Conservation (phyloP, 2,888 invertebrate species). For the Parascotia fuliginaria region DNA sequence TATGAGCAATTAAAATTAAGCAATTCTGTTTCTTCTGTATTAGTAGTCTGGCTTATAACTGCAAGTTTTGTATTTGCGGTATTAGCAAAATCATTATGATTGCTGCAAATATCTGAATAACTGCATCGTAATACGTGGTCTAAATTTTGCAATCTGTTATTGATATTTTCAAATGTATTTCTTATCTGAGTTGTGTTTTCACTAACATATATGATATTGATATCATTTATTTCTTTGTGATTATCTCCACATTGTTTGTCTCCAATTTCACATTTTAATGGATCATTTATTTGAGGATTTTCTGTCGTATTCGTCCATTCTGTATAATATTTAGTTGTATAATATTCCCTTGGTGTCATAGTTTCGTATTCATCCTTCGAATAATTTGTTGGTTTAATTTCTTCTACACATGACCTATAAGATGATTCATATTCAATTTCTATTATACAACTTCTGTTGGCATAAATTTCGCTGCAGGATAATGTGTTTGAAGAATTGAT, state of each 20-base stretch:
- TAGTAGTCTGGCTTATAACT: neutral
- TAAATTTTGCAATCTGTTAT: neutral
- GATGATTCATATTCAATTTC: neutral
- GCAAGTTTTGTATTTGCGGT: neutral
- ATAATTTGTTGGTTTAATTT: neutral
- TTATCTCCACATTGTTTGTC: neutral
- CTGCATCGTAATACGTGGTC: neutral
- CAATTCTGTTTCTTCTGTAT: neutral
- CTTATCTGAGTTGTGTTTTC: neutral
- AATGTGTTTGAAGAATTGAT: neutral
- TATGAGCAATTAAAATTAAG: constrained; percentile 3
- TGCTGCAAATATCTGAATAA: neutral
- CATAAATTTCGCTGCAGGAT: neutral
- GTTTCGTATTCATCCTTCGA: neutral
- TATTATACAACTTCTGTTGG: constrained; percentile 5
- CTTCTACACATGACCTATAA: neutral
- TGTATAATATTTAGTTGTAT: no score
- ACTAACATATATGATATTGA: neutral
- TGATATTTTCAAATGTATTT: neutral
- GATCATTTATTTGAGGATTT: no score
- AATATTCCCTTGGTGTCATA: no score
- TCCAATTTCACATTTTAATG: neutral
- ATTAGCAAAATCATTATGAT: neutral
- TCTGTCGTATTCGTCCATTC: neutral
- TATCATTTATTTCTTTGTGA: neutral